Conservation (phyloP, 2,888 invertebrate genomes). For the Acanthoscelides obtectus region DNA sequence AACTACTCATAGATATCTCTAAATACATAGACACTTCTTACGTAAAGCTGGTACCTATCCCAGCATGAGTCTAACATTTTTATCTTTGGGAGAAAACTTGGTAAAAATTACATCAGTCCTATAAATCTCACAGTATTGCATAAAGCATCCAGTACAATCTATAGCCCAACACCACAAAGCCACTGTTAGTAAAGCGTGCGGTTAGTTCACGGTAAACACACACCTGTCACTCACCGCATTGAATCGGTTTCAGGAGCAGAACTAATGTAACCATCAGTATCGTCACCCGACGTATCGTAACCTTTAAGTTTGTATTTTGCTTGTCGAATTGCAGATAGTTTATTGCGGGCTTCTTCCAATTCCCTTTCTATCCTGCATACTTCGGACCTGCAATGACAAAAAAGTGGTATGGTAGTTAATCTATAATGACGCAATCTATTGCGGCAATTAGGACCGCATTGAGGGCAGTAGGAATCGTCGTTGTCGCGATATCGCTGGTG, state of each 20-base stretch:
- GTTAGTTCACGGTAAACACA: conserved; percentile 31
- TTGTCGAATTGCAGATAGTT: conserved; percentile 86
- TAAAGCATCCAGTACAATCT: not conserved
- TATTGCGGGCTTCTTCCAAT: conserved; percentile 85
- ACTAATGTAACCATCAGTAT: conserved; percentile 57
- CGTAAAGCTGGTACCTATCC: no score
- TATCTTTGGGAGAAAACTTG: no score
- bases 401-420: no score
- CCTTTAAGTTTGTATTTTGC: conserved; percentile 81
- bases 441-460: no score
- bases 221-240: conserved; percentile 47
- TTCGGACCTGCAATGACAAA: conserved; percentile 58
- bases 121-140: no score
- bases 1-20: no score
- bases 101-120: no score
- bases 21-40: no score
- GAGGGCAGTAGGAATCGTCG: no score
- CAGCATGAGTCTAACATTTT: no score
- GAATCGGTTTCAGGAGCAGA: conserved; percentile 42
- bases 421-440: no score
- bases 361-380: conserved; percentile 93
- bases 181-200: not conserved
- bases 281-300: conserved; percentile 62
- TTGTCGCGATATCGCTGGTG: no score
- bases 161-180: not conserved